Evolutionary conservation across 2,797 vertebrate species (phyloP).

Genomic region (Eulemur coronatus): DNA sequence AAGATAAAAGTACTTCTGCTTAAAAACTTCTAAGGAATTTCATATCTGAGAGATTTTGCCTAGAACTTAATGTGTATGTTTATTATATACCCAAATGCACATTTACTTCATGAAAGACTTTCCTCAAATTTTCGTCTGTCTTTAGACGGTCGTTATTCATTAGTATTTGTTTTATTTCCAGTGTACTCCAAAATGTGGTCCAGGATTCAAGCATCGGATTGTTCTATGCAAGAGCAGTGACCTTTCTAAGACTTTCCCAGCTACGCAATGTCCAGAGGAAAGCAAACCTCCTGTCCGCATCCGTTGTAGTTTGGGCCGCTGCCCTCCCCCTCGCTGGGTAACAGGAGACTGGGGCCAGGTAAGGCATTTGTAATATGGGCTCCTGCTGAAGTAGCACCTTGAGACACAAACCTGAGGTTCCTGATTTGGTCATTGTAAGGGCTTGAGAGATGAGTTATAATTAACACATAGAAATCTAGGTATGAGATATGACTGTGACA

Average conservation of each 20-base stretch:
- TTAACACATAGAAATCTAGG: not conserved
- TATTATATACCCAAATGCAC: not conserved
- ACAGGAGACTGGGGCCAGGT: conserved; percentile 99
- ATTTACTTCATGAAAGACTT: conserved; percentile 34
- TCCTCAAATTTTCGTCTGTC: conserved; percentile 1
- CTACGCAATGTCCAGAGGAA: conserved; percentile 91
- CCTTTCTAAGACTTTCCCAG: conserved; percentile 94
- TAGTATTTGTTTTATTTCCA: conserved; percentile 78
- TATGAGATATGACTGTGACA: not conserved
- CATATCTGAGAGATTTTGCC: conserved; percentile 35
- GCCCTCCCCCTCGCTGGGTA: conserved; percentile 97
- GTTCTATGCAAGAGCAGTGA: conserved; percentile 98
- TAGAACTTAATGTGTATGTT: conserved; percentile 23
- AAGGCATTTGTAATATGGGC: conserved; percentile 31
- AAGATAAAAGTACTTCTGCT: conserved; percentile 59
- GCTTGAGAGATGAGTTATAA: not conserved
- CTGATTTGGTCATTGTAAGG: not conserved
- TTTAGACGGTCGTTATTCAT: conserved; percentile 51
- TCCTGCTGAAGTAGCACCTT: not conserved
- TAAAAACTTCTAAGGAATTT: conserved; percentile 47
- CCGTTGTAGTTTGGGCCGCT: conserved; percentile 95
- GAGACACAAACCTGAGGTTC: not conserved
- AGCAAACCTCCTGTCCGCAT: conserved; percentile 94
- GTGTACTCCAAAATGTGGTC: conserved; percentile 98
- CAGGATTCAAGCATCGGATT: conserved; percentile 97